These are phyloP conservation scores for Prietella phreatophila DNA, from an alignment of 2,113 vertebrate species.

Conservation along the genomic window DNA sequence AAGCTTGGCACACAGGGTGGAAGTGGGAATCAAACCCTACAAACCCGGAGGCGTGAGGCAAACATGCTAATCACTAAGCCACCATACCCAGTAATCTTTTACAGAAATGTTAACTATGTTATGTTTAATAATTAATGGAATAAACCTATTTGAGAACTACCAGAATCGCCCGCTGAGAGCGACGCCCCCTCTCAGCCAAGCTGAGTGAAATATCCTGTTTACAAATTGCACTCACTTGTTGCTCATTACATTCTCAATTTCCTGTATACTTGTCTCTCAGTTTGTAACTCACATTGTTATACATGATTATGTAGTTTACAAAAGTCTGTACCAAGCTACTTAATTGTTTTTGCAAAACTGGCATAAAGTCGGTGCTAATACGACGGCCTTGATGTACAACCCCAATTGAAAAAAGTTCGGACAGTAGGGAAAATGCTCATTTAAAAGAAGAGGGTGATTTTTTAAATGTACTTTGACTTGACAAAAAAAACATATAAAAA, in stretches of 20 bases:
- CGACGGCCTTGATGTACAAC: too few relatives aligned
- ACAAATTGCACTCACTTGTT: neutral
- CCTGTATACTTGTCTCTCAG: neutral
- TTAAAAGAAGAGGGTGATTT: too few relatives aligned
- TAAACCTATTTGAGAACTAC: neutral
- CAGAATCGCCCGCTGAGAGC: neutral
- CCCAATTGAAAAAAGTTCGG: too few relatives aligned
- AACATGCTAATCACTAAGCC: too few relatives aligned
- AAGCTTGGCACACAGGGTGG: too few relatives aligned
- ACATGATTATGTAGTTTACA: neutral
- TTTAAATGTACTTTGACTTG: too few relatives aligned
- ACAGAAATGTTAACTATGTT: neutral
- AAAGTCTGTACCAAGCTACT: neutral
- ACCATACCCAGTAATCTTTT: neutral
- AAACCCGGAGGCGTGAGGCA: too few relatives aligned
- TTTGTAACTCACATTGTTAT: neutral
- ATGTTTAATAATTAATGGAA: neutral
- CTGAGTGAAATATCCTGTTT: neutral
- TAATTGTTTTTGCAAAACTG: neutral
- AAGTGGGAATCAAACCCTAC: too few relatives aligned
- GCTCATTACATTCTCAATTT: neutral
- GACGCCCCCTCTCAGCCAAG: neutral
- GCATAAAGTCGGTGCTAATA: too few relatives aligned
- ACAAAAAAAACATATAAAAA: too few relatives aligned
- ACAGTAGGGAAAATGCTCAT: too few relatives aligned